These are phyloP conservation scores for Arrhopalites spinosus DNA, from an alignment of 2,888 invertebrate species.

Conservation along the genomic window DNA sequence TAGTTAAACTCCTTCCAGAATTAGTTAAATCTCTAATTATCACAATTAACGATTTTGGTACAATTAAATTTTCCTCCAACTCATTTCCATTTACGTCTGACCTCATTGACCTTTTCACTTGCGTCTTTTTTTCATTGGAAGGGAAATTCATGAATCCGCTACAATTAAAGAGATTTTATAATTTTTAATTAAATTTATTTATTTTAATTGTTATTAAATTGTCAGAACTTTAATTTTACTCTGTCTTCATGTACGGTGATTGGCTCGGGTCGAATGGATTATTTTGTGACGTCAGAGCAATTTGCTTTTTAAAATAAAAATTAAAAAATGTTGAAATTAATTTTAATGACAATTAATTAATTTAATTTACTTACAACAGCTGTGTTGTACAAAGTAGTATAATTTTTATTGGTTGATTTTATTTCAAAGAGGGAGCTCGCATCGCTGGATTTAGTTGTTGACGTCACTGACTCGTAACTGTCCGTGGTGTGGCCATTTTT, in stretches of 20 bases:
- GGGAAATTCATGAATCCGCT: too few relatives aligned
- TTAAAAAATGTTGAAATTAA: too few relatives aligned
- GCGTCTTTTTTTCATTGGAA: too few relatives aligned
- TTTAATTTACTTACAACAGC: too few relatives aligned
- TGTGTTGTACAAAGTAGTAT: not conserved
- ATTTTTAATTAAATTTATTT: not conserved
- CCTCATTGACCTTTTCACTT: too few relatives aligned
- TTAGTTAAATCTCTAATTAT: slow-evolving; percentile 2
- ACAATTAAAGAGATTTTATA: not conserved
- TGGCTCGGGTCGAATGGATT: too few relatives aligned
- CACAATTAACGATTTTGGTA: not conserved
- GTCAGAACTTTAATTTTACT: not conserved
- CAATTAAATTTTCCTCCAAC: not conserved
- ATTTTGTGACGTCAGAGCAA: not conserved
- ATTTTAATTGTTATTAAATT: not conserved
- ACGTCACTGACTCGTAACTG: not conserved
- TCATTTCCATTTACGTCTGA: slow-evolving; percentile 3
- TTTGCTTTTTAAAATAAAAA: too few relatives aligned
- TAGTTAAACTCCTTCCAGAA: not conserved
- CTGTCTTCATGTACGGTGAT: not conserved
- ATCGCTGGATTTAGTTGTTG: not conserved
- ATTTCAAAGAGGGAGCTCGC: slow-evolving; percentile 13
- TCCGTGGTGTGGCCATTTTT: not conserved
- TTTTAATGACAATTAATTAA: too few relatives aligned
- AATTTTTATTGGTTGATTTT: slow-evolving; percentile 20